Evolutionary conservation across 2,113 vertebrate genomes (phyloP).

Genomic region (Redunca redunca): DNA sequence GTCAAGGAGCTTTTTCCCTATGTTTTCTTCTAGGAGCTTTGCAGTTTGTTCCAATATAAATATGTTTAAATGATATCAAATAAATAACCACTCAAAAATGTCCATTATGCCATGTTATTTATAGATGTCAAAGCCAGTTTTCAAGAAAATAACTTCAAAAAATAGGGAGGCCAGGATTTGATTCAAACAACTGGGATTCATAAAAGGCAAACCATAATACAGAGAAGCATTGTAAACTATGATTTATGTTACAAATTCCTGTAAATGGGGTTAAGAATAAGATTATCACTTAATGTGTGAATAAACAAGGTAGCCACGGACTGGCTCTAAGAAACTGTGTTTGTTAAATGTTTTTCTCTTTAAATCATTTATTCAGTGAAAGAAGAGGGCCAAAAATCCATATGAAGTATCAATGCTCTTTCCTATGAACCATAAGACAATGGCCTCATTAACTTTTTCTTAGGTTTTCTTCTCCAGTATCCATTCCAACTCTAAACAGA

Average conservation of each 20-base stretch:
- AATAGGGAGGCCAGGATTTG: not conserved
- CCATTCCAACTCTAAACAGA: not conserved
- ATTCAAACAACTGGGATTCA: not conserved
- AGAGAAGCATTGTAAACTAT: not conserved
- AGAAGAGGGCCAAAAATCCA: not conserved
- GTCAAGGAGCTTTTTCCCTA: not conserved
- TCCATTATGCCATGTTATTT: constrained; percentile 24
- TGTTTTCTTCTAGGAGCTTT: not conserved
- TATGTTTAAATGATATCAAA: constrained; percentile 1
- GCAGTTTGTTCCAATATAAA: not conserved
- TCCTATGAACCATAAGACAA: not conserved
- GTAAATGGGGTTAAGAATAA: not conserved
- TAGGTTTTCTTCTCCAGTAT: not conserved
- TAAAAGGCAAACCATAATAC: constrained; percentile 19
- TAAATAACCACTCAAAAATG: not conserved
- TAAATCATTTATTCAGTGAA: not conserved
- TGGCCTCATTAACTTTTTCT: not conserved
- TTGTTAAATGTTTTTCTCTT: not conserved
- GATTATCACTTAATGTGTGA: not conserved
- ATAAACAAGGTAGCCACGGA: not conserved
- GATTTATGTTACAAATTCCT: not conserved
- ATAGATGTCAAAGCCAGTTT: constrained; percentile 11
- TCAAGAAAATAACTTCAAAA: constrained; percentile 23
- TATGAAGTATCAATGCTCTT: not conserved
- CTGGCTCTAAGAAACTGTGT: not conserved